phyloP scores from a whole-genome alignment of 2,888 invertebrate genomes.

The Heliconius hortense region DNA sequence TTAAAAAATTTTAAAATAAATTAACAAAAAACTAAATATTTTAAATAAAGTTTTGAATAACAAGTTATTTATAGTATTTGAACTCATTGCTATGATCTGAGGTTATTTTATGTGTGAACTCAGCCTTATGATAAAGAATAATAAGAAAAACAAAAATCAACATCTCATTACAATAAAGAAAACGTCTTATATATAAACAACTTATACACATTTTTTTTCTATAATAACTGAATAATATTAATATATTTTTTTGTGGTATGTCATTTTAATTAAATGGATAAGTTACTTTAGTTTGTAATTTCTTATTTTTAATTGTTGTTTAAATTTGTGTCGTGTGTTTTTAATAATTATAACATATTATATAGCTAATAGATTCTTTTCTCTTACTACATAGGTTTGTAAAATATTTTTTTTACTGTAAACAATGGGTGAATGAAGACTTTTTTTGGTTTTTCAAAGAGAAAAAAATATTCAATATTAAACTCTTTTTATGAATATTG shows the following conservation, averaged over 20 bases:
- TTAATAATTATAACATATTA: constrained; percentile 15
- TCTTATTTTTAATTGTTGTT: background rate
- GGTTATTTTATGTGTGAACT: background rate
- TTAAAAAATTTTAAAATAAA: too few species aligned
- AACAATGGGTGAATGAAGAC: constrained; percentile 36
- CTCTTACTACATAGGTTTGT: constrained; percentile 31
- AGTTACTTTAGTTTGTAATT: constrained; percentile 2
- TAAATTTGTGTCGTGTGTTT: constrained; percentile 20
- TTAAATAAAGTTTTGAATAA: background rate
- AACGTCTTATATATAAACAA: background rate
- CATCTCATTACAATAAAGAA: background rate
- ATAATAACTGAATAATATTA: background rate
- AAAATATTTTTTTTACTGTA: constrained; percentile 36
- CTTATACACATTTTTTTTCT: background rate
- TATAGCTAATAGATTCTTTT: constrained; percentile 20
- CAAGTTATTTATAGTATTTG: background rate
- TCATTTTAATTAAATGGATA: background rate
- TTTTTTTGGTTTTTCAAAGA: background rate
- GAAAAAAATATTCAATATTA: background rate
- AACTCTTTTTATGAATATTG: background rate
- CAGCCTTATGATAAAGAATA: background rate
- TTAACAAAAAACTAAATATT: too few species aligned
- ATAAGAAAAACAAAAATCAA: background rate
- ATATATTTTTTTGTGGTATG: constrained; percentile 3
- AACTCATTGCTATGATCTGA: background rate